Conservation (phyloP, 2,888 invertebrate species). For the Amphipyra berbera region DNA sequence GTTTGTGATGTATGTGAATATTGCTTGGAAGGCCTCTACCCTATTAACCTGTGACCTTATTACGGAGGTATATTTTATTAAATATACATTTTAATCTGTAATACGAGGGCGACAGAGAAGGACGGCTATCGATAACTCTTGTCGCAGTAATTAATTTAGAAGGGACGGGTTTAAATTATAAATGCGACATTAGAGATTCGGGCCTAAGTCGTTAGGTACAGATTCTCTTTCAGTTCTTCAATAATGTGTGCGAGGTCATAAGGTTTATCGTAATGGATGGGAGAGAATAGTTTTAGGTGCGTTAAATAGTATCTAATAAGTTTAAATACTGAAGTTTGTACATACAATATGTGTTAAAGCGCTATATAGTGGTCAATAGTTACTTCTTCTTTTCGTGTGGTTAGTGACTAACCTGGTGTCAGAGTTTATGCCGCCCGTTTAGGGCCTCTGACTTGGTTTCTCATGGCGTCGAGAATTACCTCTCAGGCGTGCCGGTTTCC, state of each 20-base stretch:
- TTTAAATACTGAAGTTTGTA: too few relatives aligned
- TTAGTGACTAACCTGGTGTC: too few relatives aligned
- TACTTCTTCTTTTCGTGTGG: too few relatives aligned
- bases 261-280: conserved; percentile 41
- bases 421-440: too few relatives aligned
- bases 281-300: conserved; percentile 9
- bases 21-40: conserved; percentile 62
- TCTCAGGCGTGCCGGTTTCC: too few relatives aligned
- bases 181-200: conserved; percentile 53
- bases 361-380: too few relatives aligned
- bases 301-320: too few relatives aligned
- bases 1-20: conserved; percentile 25
- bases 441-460: too few relatives aligned
- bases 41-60: conserved; percentile 75
- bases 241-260: conserved; percentile 45
- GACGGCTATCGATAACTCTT: conserved; percentile 61
- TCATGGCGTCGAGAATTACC: too few relatives aligned
- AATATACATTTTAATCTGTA: conserved; percentile 59
- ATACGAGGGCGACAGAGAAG: conserved; percentile 58
- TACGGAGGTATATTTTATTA: conserved; percentile 63
- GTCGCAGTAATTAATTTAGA: conserved; percentile 63
- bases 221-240: conserved; percentile 42
- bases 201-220: conserved; percentile 34
- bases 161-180: conserved; percentile 55
- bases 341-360: too few relatives aligned